These are phyloP conservation scores for Morpho achilles DNA, from an alignment of 2,888 invertebrate species.

Conservation along the genomic window DNA sequence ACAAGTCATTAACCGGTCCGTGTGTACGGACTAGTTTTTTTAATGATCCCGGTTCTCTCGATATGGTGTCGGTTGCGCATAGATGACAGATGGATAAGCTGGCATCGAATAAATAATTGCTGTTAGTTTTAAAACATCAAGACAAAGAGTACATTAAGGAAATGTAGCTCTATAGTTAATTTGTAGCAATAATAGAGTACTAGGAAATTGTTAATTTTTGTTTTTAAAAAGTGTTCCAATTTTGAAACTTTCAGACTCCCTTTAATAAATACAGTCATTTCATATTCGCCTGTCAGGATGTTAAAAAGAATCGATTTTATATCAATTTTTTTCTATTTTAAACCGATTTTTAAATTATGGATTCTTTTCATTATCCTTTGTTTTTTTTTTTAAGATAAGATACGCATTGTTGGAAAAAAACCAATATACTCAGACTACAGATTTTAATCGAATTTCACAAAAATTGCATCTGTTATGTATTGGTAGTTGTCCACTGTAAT, in stretches of 20 bases:
- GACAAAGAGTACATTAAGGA: not conserved
- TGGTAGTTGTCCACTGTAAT: too few relatives aligned
- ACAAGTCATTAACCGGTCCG: slow-evolving; percentile 33
- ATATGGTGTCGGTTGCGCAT: slow-evolving; percentile 43
- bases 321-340: too few relatives aligned
- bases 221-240: not conserved
- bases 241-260: not conserved
- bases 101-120: slow-evolving; percentile 15
- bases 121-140: not conserved
- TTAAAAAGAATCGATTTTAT: too few relatives aligned
- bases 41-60: slow-evolving; percentile 46
- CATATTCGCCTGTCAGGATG: too few relatives aligned
- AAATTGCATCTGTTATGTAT: too few relatives aligned
- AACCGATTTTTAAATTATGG: too few relatives aligned
- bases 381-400: too few relatives aligned
- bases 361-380: too few relatives aligned
- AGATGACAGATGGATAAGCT: slow-evolving; percentile 64
- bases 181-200: not conserved
- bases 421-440: too few relatives aligned
- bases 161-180: not conserved
- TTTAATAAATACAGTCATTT: too few relatives aligned
- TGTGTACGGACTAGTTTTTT: slow-evolving; percentile 55
- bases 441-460: too few relatives aligned
- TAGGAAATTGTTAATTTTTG: not conserved
- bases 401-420: too few relatives aligned